Evolutionary conservation across 2,888 invertebrate species (phyloP), one percentile per base, ranked within the genome.

Genomic region (Limnephilus marmoratus): DNA sequence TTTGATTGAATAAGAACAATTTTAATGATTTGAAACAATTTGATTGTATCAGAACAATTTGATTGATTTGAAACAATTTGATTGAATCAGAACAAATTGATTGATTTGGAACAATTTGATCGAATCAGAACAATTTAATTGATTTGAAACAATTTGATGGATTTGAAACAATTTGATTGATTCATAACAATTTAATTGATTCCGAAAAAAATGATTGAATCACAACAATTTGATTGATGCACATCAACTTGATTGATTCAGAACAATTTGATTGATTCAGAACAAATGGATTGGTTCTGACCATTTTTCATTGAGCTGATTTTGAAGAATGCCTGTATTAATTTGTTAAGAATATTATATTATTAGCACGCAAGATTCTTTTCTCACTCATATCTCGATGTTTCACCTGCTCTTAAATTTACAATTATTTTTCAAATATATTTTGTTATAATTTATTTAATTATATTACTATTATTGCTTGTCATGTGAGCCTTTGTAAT

Each of bases 361-460:
- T 13, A 83, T 29, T 29, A 29, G 86, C 86, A 86, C 86, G 86
- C 86, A 49, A 86, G 45, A 68, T 68, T 86, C n/a, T 29, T 83
- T 85, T 86, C 86, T 86, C 86, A 86, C 86, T 86, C 86, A 87
- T 93, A 92, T 93, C 93, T 93, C 93, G 93, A 92, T 94, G 94
- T 94, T 92, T 94, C 93, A 93, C 94, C 94, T 93, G 94, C 94
- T 94, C 91, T 94, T 94, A 12, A 85, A 7, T 31, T 87, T 68
- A 87, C 53, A 7, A 31, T 87, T 53, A 24, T 93, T 93, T 93
- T 93, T 93, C 86, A 91, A 93, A 91, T 93, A 45, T 93, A 91
- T 92, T 90, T 53, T 93, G 91, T 41, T 82, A 90, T 90, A 92
- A 82, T 91, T 91, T 91, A 87, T 89, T 91, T 92, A 45, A 41